These are phyloP conservation scores for Nemurella pictetii DNA, from an alignment of 2,888 invertebrate species.

Conservation along the genomic window DNA sequence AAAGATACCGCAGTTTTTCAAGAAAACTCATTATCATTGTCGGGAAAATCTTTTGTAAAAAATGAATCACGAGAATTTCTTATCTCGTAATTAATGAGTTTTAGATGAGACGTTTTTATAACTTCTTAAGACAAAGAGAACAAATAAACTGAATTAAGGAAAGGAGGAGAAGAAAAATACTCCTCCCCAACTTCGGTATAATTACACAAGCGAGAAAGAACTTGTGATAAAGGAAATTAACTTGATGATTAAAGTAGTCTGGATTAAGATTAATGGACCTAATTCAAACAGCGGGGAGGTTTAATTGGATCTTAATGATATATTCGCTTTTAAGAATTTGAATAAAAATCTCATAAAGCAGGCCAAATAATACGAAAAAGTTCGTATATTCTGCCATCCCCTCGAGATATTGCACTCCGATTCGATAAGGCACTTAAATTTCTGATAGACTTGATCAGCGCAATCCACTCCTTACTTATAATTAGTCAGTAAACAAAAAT, in stretches of 20 bases:
- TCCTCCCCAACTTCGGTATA: slow-evolving; percentile 4
- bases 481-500: background rate
- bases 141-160: slow-evolving; percentile 27
- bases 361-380: background rate
- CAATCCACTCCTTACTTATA: background rate
- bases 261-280: slow-evolving; percentile 37
- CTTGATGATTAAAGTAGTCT: slow-evolving; percentile 14
- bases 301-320: slow-evolving; percentile 30
- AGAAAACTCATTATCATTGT: slow-evolving; percentile 14
- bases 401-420: background rate
- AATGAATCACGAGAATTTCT: slow-evolving; percentile 2
- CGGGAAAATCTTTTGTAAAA: slow-evolving; percentile 12
- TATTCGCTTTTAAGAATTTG: background rate
- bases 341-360: slow-evolving; percentile 5
- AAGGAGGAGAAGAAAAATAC: background rate
- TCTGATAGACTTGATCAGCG: background rate
- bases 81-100: slow-evolving; percentile 28
- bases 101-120: slow-evolving; percentile 25
- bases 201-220: background rate
- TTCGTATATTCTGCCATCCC: background rate
- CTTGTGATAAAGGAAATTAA: slow-evolving; percentile 23
- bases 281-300: slow-evolving; percentile 18
- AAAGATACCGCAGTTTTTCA: background rate
- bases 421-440: background rate
- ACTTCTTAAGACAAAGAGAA: slow-evolving; percentile 27